Percentiles rank a stretch among this genome's conserved stretches.
phyloP scores from a whole-genome alignment of 2,888 invertebrate species.

The Apotomis betuletana region DNA sequence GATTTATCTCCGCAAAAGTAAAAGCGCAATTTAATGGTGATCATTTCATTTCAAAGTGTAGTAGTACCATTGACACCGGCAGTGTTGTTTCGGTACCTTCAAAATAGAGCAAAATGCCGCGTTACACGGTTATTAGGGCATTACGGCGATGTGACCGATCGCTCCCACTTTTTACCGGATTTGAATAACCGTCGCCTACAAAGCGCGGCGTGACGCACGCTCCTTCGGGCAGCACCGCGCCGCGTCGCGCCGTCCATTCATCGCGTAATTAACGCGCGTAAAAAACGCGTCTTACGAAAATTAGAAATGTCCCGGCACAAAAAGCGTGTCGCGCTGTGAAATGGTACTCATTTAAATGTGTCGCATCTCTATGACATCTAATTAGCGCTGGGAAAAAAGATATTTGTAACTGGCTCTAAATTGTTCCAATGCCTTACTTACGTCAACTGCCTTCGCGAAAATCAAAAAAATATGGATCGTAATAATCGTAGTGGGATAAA shows the following conservation, averaged over 20 bases:
- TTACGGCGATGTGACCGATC: constrained; percentile 55
- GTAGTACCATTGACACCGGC: background rate
- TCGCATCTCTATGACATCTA: constrained; percentile 59
- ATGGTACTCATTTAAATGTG: constrained; percentile 76
- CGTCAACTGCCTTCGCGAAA: too few species aligned
- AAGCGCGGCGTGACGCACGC: constrained; percentile 69
- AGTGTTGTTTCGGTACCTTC: constrained; percentile 20
- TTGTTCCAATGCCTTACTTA: too few species aligned
- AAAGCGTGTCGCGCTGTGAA: constrained; percentile 61
- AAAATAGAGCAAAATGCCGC: constrained; percentile 38
- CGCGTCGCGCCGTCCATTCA: constrained; percentile 63
- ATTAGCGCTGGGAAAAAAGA: constrained; percentile 23
- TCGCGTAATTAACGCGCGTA: constrained; percentile 77
- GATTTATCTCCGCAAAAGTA: background rate
- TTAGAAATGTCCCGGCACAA: constrained; percentile 74
- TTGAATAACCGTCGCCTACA: constrained; percentile 50
- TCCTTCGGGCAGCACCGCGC: constrained; percentile 51
- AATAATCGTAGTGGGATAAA: too few species aligned
- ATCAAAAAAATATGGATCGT: too few species aligned
- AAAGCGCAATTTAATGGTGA: background rate
- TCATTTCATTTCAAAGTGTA: background rate
- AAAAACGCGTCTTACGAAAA: constrained; percentile 75
- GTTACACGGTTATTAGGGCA: constrained; percentile 41
- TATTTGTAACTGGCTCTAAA: too few species aligned
- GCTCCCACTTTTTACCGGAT: constrained; percentile 47